Evolutionary conservation across 2,113 vertebrate genomes (phyloP), one percentile per base, ranked within the genome.

Genomic region (Fulica atra): DNA sequence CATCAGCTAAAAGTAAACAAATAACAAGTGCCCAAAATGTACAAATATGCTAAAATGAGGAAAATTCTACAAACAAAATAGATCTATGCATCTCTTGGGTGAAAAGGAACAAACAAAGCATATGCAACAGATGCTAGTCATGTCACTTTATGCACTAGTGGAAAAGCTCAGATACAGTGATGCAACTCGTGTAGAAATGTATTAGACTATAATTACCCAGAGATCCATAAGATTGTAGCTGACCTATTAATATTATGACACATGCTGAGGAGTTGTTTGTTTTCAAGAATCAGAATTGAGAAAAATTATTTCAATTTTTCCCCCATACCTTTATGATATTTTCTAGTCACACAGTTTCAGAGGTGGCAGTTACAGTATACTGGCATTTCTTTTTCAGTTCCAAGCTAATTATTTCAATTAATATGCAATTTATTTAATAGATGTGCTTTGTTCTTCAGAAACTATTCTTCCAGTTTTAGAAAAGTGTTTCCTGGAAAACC

Each of bases 211-310:
- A 88, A 93, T 77, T 89, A 94, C 59, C 40, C 59, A 66, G 88
- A 88, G 80, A 94, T 85, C 33, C 85, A 77, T 77, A 77, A 90
- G 79, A 60, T 38, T 73, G 76, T 57, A 94, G 71, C 36, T 86
- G 60, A 92, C 71, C 68, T 92, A 81, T 56, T 90, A 59, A 77
- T 83, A 46, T 80, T 83, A 88, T 13, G 35, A 93, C 94, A 76
- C 74, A 70, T n/a, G 35, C 23, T 71, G 61, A 91, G 93, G 56
- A 84, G 54, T 57, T 78, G 60, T 46, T 64, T 84, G 29, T 51
- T 93, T 89, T 80, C 61, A 95, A 93, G 83, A 90, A 77, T 29
- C 59, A 73, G 51, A 96, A 93, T 28, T 46, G 23, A 64, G 42
- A 16, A 91, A 46, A 90, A 82, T 20, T 1, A 64, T 80, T 94